Evolutionary conservation across 2,797 vertebrate species (phyloP).

Genomic region (Dallia pectoralis): DNA sequence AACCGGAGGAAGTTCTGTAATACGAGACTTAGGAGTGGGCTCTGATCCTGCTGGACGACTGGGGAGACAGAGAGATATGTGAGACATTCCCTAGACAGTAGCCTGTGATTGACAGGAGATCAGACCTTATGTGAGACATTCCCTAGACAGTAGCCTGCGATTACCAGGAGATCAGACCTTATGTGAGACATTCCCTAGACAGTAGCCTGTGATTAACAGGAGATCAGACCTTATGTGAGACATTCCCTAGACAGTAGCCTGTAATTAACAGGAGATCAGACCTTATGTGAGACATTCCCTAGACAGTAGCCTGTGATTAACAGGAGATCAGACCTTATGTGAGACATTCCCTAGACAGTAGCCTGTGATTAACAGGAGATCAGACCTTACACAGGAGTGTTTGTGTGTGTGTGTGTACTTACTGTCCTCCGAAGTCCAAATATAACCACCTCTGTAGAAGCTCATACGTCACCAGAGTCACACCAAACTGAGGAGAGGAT

Average conservation of each 20-base stretch:
- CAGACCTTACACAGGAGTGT: too few species aligned
- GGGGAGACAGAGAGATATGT: conserved; percentile 11
- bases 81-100: background rate
- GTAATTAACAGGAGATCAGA: too few species aligned
- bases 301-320: background rate
- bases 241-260: background rate
- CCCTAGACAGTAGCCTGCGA: background rate
- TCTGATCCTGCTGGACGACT: conserved; percentile 89
- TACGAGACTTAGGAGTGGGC: conserved; percentile 86
- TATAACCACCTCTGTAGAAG: conserved; percentile 96
- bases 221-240: too few species aligned
- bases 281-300: background rate
- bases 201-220: background rate
- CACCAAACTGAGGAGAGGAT: conserved; percentile 97
- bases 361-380: background rate
- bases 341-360: background rate
- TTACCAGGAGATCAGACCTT: too few species aligned
- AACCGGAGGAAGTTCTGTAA: conserved; percentile 90
- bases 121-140: background rate
- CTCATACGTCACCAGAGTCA: conserved; percentile 95
- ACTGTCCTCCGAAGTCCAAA: conserved; percentile 96
- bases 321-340: too few species aligned
- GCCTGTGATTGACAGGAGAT: background rate
- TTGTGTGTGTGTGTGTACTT: conserved; percentile 61
- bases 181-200: background rate